These are phyloP conservation scores for Globodera ellingtonae DNA, from an alignment of 1,140 invertebrate genomes.

Conservation along the genomic window DNA sequence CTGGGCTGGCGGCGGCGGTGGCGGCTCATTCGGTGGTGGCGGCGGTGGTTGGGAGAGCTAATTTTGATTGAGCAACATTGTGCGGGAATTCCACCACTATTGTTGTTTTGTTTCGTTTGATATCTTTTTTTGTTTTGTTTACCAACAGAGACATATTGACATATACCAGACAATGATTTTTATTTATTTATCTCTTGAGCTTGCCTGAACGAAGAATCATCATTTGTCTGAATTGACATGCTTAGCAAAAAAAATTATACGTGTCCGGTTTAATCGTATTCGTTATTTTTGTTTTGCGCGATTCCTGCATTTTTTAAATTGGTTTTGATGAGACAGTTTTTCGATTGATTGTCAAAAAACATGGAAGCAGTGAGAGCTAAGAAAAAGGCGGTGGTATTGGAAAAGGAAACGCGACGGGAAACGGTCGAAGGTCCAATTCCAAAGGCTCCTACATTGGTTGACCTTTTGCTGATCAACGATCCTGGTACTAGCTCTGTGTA, in stretches of 20 bases:
- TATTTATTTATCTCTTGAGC: not conserved
- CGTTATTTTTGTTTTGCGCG: too few species aligned
- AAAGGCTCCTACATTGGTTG: not conserved
- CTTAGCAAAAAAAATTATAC: too few species aligned
- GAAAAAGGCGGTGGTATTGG: not conserved
- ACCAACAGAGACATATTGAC: not conserved
- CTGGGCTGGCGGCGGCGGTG: not conserved
- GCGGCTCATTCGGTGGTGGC: not conserved
- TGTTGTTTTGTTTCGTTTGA: not conserved
- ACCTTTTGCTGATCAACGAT: not conserved
- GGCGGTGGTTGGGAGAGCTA: too few species aligned
- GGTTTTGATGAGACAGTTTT: not conserved
- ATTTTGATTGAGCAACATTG: not conserved
- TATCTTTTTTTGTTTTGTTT: not conserved
- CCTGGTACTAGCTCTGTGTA: not conserved
- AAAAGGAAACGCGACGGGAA: not conserved
- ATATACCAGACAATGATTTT: not conserved
- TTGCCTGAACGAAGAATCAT: not conserved
- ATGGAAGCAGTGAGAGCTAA: not conserved
- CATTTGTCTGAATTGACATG: not conserved
- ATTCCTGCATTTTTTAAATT: not conserved
- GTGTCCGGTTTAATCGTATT: too few species aligned
- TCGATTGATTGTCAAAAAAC: not conserved
- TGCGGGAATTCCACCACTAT: not conserved
- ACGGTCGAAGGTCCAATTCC: not conserved